Conservation (phyloP, 1,140 invertebrate genomes). For the Lasioglossum baleicum region DNA sequence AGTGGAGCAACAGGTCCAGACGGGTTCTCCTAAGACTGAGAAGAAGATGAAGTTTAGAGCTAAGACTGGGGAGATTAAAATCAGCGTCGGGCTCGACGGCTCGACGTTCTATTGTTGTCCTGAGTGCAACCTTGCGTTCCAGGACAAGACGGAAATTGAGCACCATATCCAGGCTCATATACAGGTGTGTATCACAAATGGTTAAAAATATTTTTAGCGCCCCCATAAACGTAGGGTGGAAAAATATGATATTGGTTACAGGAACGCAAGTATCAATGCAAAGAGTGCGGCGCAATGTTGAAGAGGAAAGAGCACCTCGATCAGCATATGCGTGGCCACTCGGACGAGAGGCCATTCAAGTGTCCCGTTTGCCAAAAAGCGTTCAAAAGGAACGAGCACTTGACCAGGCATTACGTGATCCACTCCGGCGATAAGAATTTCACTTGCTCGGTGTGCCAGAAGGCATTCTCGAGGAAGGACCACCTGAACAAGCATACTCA, state of each 20-base stretch:
- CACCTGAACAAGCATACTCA: slow-evolving; percentile 87
- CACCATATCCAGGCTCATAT: slow-evolving; percentile 78
- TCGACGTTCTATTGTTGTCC: slow-evolving; percentile 78
- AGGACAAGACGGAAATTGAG: slow-evolving; percentile 74
- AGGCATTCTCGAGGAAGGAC: slow-evolving; percentile 88
- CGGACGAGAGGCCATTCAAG: slow-evolving; percentile 86
- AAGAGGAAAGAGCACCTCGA: slow-evolving; percentile 81
- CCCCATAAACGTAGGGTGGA: neutral
- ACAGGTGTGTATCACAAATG: slow-evolving; percentile 62
- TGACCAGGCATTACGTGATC: slow-evolving; percentile 79
- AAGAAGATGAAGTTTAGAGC: slow-evolving; percentile 78
- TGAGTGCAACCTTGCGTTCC: slow-evolving; percentile 77
- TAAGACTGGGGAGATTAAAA: slow-evolving; percentile 78
- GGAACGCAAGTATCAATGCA: slow-evolving; percentile 79
- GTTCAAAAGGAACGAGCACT: slow-evolving; percentile 81
- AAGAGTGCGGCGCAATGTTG: slow-evolving; percentile 78
- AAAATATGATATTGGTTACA: slow-evolving; percentile 47
- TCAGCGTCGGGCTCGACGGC: slow-evolving; percentile 75
- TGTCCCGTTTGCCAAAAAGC: slow-evolving; percentile 81
- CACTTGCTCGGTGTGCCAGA: slow-evolving; percentile 86
- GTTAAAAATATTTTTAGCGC: too few species aligned
- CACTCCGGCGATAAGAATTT: slow-evolving; percentile 84
- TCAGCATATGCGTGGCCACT: slow-evolving; percentile 86
- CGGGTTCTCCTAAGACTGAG: slow-evolving; percentile 73
- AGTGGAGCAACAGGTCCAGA: slow-evolving; percentile 73